Percentiles rank a stretch among this genome's conserved stretches.
Evolutionary conservation across 2,113 vertebrate species (phyloP).

Genomic region (Nothocercus nigrocapillus): DNA sequence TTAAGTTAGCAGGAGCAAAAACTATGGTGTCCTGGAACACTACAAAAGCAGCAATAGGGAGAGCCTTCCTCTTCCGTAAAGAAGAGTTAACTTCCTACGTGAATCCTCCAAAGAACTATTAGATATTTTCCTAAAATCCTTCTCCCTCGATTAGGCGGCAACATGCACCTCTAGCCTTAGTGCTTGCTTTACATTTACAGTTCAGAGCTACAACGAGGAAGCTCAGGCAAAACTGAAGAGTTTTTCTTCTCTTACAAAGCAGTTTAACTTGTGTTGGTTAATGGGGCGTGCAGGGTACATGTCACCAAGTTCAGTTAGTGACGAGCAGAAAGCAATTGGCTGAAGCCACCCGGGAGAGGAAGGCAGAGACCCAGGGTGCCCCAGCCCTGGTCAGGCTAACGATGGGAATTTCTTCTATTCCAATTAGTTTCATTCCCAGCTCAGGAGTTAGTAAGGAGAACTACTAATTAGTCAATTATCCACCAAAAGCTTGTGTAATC

Average conservation of each 20-base stretch:
- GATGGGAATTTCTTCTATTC: neutral
- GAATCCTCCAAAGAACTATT: neutral
- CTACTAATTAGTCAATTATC: conserved; percentile 12
- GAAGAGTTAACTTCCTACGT: neutral
- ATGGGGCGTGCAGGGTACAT: neutral
- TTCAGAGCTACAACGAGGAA: neutral
- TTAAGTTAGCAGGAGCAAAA: neutral
- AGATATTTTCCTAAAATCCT: neutral
- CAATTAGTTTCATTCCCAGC: neutral
- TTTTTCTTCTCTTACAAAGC: neutral
- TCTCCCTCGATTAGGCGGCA: neutral
- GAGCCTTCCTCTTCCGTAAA: neutral
- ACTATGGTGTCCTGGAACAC: neutral
- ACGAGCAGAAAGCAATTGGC: neutral
- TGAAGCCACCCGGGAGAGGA: neutral
- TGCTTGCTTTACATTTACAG: neutral
- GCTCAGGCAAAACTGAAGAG: neutral
- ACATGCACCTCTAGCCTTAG: neutral
- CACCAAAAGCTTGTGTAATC: neutral
- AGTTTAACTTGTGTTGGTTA: neutral
- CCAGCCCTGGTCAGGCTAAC: neutral
- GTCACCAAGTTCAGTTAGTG: neutral
- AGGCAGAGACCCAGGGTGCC: neutral
- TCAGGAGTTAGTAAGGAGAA: neutral
- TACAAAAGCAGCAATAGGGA: neutral